These are phyloP conservation scores for Rallus limicola DNA, from an alignment of 2,113 vertebrate species.

Conservation along the genomic window DNA sequence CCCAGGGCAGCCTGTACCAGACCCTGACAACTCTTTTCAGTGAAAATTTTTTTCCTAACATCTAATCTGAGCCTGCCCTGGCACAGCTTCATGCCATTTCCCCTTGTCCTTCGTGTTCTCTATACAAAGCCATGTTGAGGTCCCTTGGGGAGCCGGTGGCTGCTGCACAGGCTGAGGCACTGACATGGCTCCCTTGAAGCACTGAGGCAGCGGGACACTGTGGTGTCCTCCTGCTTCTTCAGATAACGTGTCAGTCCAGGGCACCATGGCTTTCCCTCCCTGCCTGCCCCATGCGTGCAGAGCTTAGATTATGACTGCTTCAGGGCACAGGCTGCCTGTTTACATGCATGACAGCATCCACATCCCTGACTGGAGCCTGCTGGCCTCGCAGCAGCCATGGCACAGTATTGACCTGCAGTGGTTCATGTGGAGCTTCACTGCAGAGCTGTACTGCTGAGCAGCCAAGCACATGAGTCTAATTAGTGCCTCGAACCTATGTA, in stretches of 20 bases:
- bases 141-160: background rate
- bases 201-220: accelerated
- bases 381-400: accelerated
- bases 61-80: too few species aligned
- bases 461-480: background rate
- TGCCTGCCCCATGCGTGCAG: background rate
- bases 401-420: accelerated
- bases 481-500: background rate
- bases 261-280: background rate
- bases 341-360: accelerated
- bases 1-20: too few species aligned
- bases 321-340: accelerated
- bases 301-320: background rate
- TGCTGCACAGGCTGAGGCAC: background rate
- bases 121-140: background rate
- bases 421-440: accelerated
- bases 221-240: background rate
- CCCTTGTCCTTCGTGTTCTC: too few species aligned
- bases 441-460: background rate
- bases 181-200: background rate
- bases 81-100: too few species aligned
- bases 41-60: too few species aligned
- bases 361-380: accelerated
- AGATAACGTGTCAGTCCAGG: background rate
- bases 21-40: too few species aligned